phyloP scores from a whole-genome alignment of 2,113 vertebrate genomes.

The Ellobius talpinus region DNA sequence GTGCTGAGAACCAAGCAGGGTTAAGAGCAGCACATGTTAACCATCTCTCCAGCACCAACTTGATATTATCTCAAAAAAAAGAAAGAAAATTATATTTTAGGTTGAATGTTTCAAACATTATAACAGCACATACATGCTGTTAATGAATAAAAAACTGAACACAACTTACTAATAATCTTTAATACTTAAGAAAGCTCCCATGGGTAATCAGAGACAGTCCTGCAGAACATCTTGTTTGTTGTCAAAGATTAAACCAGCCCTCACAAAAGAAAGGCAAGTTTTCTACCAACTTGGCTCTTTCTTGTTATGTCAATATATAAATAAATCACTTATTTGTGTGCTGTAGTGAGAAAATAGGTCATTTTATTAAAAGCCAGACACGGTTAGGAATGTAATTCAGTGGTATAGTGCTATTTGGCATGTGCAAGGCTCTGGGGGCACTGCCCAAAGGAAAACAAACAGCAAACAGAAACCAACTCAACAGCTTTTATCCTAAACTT shows the following conservation, averaged over 20 bases:
- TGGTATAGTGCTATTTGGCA: background rate
- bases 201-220: background rate
- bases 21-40: background rate
- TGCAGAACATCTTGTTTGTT: background rate
- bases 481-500: background rate
- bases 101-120: constrained; percentile 30
- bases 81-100: background rate
- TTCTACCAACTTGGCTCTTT: background rate
- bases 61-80: background rate
- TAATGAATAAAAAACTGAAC: background rate
- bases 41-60: background rate
- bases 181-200: background rate
- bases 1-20: background rate
- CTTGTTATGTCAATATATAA: background rate
- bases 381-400: background rate
- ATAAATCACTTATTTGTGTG: background rate
- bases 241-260: background rate
- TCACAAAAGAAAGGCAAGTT: background rate
- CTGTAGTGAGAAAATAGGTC: background rate
- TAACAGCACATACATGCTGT: background rate
- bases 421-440: background rate
- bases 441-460: background rate
- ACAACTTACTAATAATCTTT: background rate
- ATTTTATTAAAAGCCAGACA: constrained; percentile 40
- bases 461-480: background rate